phyloP scores from a whole-genome alignment of 2,888 invertebrate genomes.

The Minunthozetes semirufus region DNA sequence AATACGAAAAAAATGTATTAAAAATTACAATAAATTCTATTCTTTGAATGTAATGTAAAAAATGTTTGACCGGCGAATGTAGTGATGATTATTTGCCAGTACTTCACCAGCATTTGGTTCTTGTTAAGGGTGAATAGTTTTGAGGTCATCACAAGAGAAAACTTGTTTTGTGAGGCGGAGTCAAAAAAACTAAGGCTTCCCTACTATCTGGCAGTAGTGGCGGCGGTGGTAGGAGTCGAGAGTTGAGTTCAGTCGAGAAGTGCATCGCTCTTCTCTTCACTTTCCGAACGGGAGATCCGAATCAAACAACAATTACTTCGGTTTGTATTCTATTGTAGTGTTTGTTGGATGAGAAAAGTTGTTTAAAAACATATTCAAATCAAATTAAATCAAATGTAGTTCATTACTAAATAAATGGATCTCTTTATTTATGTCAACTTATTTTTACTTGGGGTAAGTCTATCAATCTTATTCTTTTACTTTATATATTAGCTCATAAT shows the following conservation, averaged over 20 bases:
- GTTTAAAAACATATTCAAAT: background rate
- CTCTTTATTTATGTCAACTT: constrained; percentile 4
- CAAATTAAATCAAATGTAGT: constrained; percentile 13
- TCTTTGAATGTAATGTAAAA: constrained; percentile 1
- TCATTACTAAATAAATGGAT: constrained; percentile 14
- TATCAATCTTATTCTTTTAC: background rate
- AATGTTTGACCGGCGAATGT: background rate
- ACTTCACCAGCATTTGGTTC: background rate
- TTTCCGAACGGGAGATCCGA: constrained; percentile 9
- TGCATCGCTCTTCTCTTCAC: background rate
- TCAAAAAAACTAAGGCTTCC: background rate
- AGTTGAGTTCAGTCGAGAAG: background rate
- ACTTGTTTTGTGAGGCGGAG: constrained; percentile 15
- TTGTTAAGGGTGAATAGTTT: constrained; percentile 10
- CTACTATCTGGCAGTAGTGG: background rate
- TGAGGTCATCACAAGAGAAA: constrained; percentile 9
- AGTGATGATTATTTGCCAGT: background rate
- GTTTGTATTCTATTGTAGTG: background rate
- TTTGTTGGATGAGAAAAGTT: background rate
- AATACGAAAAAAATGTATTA: background rate
- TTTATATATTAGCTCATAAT: background rate
- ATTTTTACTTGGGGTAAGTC: background rate
- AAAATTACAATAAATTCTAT: constrained; percentile 11
- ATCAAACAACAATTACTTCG: constrained; percentile 9
- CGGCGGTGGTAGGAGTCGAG: constrained; percentile 1